Evolutionary conservation across 1,140 invertebrate species (phyloP), one percentile per base, ranked within the genome.

Genomic region (Colletes gigas): DNA sequence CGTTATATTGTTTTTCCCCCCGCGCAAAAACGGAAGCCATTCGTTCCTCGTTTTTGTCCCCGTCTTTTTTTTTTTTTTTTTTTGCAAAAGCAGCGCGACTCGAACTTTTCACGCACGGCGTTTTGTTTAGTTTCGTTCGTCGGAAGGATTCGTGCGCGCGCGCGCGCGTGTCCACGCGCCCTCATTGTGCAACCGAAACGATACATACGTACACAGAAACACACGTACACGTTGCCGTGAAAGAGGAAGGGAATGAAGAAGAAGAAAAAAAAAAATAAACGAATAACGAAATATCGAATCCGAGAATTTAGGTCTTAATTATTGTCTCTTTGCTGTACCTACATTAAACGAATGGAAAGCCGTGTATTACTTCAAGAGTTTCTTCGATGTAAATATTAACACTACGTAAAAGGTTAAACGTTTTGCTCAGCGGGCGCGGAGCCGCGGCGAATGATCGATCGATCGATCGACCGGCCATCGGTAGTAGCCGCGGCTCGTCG

Each of bases 301-400:
- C 54, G 63, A 44, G 71, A 59, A 80, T 80, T 59, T 80, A 80
- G 78, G 15, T 80, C 78, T 91, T 91, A 90, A 73, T 78, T 54
- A 78, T 81, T 60, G 50, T 85, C 54, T 88, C 50, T 82, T 90
- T 88, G 88, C 88, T 90, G 87, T 90, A 88, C 87, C 88, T 89
- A 91, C 72, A 44, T 54, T 86, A 85, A 83, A 90, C 88, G 85
- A 60, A 85, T 78, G 83, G 66, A 78, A 78, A 88, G 83, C 90
- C 88, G 86, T 91, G 88, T 88, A 89, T 91, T 90, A 89, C 76
- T 89, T 85, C 83, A 71, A 87, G 83, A 89, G 90, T 88, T 90
- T 86, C 91, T 86, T 93, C 89, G 91, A 92, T 93, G 92, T 93
- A 93, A 92, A 93, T 93, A 93, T 92, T 93, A 91, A 92, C 87